Base-by-base conservation (phyloP, 2,113 vertebrate genomes). In the Mohoua ochrocephala region DNA sequence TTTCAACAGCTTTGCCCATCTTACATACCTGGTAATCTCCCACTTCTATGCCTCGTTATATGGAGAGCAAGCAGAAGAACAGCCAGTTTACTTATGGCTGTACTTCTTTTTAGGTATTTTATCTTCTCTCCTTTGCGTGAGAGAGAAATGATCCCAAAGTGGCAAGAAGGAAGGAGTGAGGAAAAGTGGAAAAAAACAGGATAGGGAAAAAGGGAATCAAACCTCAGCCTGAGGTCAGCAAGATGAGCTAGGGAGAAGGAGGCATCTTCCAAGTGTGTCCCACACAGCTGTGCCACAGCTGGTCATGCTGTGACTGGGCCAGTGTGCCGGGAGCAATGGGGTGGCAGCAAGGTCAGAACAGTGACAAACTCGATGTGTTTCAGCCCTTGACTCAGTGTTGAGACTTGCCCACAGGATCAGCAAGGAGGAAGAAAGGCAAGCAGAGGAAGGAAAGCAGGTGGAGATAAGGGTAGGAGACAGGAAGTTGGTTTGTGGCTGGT, bases 1-100 rank as follows among this genome's bases (percentile, higher is more conserved):
- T 64, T 80, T 22, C n/a, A 76, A 41, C 35, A 11, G 6, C 8
- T 73, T 57, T 6, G 0, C 20, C 41, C 3, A 8, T 50, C 23
- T 37, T 50, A 23, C 1, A 0, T 22, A 7, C 9, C 26, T 11
- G 6, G 8, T 65, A 61, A 28, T 49, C 13, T 80, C 27, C 11
- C 17, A 11, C 10, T 69, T 19, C 15, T 27, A 7, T 42, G 12
- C 4, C 26, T 54, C 0, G 0, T 44, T 57, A 37, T 6, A 5
- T 18, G 31, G 60, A 77, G 2, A 61, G 17, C 15, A 87, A 84
- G 31, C 3, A 9, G 42, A 70, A 84, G 19, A 83, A 63, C 33
- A 83, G 13, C 1, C 17, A 71, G 20, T 47, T 9, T 39, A 23
- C 11, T 82, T 35, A 27, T 0, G 1, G 26, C 11, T 86, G 22